phyloP scores from a whole-genome alignment of 2,888 invertebrate species.

The Lasius fuliginosus region DNA sequence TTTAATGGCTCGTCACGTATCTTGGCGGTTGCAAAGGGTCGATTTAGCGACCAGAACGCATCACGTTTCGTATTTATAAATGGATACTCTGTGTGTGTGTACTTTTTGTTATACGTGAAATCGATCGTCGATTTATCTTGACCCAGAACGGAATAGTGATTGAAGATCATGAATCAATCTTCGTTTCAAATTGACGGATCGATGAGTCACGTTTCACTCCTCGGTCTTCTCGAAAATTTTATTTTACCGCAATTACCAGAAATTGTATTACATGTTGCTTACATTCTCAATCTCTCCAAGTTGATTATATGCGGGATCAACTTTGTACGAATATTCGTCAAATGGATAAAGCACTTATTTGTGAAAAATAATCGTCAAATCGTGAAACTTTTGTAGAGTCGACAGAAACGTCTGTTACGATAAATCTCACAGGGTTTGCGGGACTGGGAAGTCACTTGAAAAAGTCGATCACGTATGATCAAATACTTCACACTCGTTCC shows the following conservation, averaged over 20 bases:
- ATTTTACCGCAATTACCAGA: not conserved
- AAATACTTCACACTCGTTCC: slow-evolving; percentile 24
- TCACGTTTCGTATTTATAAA: slow-evolving; percentile 59
- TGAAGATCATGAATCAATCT: not conserved
- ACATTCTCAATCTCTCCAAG: not conserved
- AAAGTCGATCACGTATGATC: slow-evolving; percentile 52
- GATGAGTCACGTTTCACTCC: not conserved
- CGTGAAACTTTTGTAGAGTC: slow-evolving; percentile 9
- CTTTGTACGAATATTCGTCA: not conserved
- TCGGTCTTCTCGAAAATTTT: not conserved
- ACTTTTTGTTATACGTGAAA: slow-evolving; percentile 39
- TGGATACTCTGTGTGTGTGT: slow-evolving; percentile 19
- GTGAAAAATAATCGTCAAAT: slow-evolving; percentile 6
- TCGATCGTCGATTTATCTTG: slow-evolving; percentile 45
- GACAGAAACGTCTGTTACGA: slow-evolving; percentile 19
- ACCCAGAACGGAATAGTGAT: slow-evolving; percentile 10
- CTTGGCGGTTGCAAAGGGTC: slow-evolving; percentile 58
- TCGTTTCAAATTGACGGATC: slow-evolving; percentile 2
- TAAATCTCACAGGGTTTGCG: slow-evolving; percentile 15
- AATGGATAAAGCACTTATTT: not conserved
- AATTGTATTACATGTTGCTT: not conserved
- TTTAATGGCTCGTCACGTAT: slow-evolving; percentile 78
- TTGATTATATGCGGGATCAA: not conserved
- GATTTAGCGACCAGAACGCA: slow-evolving; percentile 49
- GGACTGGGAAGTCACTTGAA: slow-evolving; percentile 31